Percentiles rank a stretch among this genome's conserved stretches.
Evolutionary conservation across 1,140 invertebrate genomes (phyloP).

Genomic region (Eciton burchellii): DNA sequence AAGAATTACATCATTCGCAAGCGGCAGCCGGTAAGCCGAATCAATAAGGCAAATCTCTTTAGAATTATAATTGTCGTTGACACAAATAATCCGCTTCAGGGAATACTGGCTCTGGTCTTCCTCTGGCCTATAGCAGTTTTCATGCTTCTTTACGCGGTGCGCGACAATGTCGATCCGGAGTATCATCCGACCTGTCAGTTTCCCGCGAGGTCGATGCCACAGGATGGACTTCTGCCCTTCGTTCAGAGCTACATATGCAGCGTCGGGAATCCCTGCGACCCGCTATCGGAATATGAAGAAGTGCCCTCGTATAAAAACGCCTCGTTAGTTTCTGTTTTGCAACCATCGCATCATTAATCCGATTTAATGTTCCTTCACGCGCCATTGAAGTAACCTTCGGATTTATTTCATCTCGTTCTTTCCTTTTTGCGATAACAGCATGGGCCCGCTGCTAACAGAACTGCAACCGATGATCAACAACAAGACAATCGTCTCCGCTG

Average conservation of each 20-base stretch:
- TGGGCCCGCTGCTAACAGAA: slow-evolving; percentile 83
- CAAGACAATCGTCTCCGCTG: slow-evolving; percentile 83
- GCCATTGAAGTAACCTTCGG: background rate
- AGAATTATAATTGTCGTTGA: background rate
- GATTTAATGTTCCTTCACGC: background rate
- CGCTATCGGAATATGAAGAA: slow-evolving; percentile 86
- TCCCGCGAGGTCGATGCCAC: slow-evolving; percentile 88
- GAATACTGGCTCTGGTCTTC: slow-evolving; percentile 85
- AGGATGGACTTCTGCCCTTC: slow-evolving; percentile 87
- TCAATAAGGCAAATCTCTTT: background rate
- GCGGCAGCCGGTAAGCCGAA: slow-evolving; percentile 85
- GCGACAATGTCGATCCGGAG: slow-evolving; percentile 85
- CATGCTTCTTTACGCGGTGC: slow-evolving; percentile 85
- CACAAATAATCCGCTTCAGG: slow-evolving; percentile 79
- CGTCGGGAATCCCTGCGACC: slow-evolving; percentile 88
- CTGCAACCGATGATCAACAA: slow-evolving; percentile 85
- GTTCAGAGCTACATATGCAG: slow-evolving; percentile 89
- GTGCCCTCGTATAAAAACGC: slow-evolving; percentile 87
- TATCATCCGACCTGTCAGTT: slow-evolving; percentile 87
- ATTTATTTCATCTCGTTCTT: background rate
- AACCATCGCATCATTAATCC: background rate
- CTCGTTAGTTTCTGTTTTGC: slow-evolving; percentile 84
- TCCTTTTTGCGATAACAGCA: slow-evolving; percentile 67
- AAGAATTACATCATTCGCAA: slow-evolving; percentile 88
- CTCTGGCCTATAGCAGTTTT: slow-evolving; percentile 86